Percentiles rank a stretch among this genome's conserved stretches.
These are phyloP conservation scores for Triplophysa yarkandensis DNA, from an alignment of 2,797 vertebrate genomes.

Conservation along the genomic window DNA sequence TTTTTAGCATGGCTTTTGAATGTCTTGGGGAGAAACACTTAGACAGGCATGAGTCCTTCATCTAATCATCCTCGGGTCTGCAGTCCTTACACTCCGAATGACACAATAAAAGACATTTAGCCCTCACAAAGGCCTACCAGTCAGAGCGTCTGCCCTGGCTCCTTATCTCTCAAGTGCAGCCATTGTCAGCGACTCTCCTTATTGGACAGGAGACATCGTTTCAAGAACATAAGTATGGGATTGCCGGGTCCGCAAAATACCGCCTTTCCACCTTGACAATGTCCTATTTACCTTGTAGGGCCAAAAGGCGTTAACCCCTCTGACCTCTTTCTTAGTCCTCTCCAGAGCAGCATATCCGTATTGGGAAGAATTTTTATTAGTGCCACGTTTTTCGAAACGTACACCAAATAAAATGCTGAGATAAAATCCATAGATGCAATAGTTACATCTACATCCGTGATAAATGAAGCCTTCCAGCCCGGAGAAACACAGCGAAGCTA, in stretches of 20 bases:
- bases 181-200: slow-evolving; percentile 76
- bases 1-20: slow-evolving; percentile 16
- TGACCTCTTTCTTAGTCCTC: neutral
- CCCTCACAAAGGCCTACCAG: slow-evolving; percentile 60
- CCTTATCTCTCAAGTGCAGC: slow-evolving; percentile 70
- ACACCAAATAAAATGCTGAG: slow-evolving; percentile 65
- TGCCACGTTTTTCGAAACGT: neutral
- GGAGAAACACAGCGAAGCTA: slow-evolving; percentile 80
- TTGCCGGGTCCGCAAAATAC: slow-evolving; percentile 85
- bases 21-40: slow-evolving; percentile 21
- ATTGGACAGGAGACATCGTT: slow-evolving; percentile 83
- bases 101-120: slow-evolving; percentile 63
- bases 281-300: slow-evolving; percentile 80
- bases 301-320: slow-evolving; percentile 74
- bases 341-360: neutral
- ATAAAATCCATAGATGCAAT: slow-evolving; percentile 82
- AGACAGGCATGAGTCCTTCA: slow-evolving; percentile 19
- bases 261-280: slow-evolving; percentile 79
- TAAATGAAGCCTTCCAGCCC: slow-evolving; percentile 79
- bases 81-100: slow-evolving; percentile 58
- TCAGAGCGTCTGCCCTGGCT: slow-evolving; percentile 59
- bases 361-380: neutral
- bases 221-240: slow-evolving; percentile 83
- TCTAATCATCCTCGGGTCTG: slow-evolving; percentile 39
- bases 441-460: slow-evolving; percentile 73